A percentile compares a stretch with the other conserved stretches of the same genome.
These are phyloP conservation scores for Sakesphorus luctuosus DNA, from an alignment of 2,113 vertebrate species.

Conservation along the genomic window DNA sequence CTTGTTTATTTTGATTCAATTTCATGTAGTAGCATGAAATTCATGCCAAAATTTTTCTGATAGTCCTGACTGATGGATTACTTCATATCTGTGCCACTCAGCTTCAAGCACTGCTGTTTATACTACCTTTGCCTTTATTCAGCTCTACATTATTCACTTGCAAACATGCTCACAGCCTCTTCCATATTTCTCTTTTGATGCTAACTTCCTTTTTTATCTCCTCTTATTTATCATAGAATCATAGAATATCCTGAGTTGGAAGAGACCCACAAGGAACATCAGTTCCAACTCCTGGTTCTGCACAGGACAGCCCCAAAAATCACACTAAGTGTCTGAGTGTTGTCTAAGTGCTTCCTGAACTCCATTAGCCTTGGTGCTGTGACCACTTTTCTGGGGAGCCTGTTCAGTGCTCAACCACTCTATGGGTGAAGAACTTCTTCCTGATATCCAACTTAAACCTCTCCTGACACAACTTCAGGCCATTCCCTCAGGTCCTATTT, in stretches of 20 bases:
- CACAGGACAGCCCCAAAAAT: neutral
- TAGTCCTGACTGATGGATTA: conserved; percentile 44
- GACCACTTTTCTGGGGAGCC: neutral
- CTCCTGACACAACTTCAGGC: neutral
- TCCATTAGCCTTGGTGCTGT: neutral
- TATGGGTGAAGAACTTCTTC: neutral
- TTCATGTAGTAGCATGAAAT: conserved; percentile 32
- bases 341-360: neutral
- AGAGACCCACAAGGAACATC: accelerated
- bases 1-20: conserved; percentile 42
- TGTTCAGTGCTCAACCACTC: no score
- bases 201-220: neutral
- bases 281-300: neutral
- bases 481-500: neutral
- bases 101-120: neutral
- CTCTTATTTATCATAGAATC: neutral
- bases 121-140: neutral
- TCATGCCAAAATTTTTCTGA: conserved; percentile 21
- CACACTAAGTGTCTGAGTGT: neutral
- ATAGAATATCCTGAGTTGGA: neutral
- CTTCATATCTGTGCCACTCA: conserved; percentile 17
- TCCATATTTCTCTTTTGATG: neutral
- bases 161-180: neutral
- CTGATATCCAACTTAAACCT: neutral
- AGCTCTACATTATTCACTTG: accelerated